Base-by-base conservation (phyloP, 2,113 vertebrate species). In the Axis porcinus region DNA sequence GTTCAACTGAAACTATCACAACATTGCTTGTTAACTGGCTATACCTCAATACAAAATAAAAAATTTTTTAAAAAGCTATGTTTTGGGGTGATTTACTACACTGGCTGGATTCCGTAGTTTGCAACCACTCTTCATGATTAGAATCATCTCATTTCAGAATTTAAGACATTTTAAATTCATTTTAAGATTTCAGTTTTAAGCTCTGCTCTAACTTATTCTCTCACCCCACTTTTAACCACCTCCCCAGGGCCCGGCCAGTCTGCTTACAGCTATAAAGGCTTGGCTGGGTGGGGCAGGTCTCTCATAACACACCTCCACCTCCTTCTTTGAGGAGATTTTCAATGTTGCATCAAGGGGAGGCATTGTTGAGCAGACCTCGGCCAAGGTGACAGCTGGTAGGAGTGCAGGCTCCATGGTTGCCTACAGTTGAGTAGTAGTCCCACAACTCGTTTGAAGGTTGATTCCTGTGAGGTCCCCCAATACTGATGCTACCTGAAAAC, bases 231-330 rank as follows among this genome's bases (percentile, higher is more conserved):
- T 52, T 21, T 19, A 30, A 16, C 76, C 4, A 19, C 28, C 7
- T 55, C 9, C 6, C 27, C 2, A 6, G 2, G 0, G 9, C 54
- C 40, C 2, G 6, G 60, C 33, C 57, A 7, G 7, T 16, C 11
- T 14, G 33, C 9, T 76, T 30, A 12, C 10, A 67, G 21, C 70
- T 82, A 6, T 17, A 16, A 57, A 2, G 47, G 43, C 81, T 50
- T 60, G 11, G 28, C 33, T 89, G 2, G 21, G 15, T 14, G 45
- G 17, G 70, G 9, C 23, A 15, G 33, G 43, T 57, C 15, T 27
- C 27, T 36, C 28, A 58, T 67, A n/a, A 25, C 5, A 13, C 4
- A 57, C 16, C 25, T 25, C 45, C 23, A 11, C 30, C 15, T 83
- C 25, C 36, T 55, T 74, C 4, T 60, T 21, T 67, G 47, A 30